These are phyloP conservation scores for Proterorhinus semilunaris DNA, from an alignment of 2,113 vertebrate species.

Conservation along the genomic window DNA sequence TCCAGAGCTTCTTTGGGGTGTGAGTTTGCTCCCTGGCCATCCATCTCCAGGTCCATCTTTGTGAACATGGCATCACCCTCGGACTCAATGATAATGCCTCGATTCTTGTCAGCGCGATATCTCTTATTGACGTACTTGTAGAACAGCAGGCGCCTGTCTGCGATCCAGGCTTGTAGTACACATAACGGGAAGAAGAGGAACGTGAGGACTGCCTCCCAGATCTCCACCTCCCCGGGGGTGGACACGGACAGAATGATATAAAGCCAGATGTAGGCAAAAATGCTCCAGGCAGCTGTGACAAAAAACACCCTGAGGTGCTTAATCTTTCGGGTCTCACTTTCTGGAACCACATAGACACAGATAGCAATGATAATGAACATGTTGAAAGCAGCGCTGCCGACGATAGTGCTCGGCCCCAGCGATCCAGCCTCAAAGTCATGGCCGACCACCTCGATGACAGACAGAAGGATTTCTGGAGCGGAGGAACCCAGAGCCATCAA, in stretches of 20 bases:
- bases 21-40: constrained; percentile 76
- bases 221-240: constrained; percentile 78
- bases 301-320: constrained; percentile 85
- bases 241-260: constrained; percentile 83
- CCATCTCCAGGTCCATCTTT: constrained; percentile 83
- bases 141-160: constrained; percentile 82
- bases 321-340: constrained; percentile 79
- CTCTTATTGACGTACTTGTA: constrained; percentile 84
- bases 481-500: constrained; percentile 85
- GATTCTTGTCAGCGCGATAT: constrained; percentile 80
- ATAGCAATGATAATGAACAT: constrained; percentile 87
- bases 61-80: constrained; percentile 80
- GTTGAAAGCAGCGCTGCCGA: constrained; percentile 86
- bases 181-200: constrained; percentile 84
- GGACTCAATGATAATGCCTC: constrained; percentile 81
- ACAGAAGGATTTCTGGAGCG: constrained; percentile 83
- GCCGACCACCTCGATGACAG: constrained; percentile 83
- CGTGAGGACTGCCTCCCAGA: constrained; percentile 85
- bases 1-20: constrained; percentile 77
- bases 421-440: constrained; percentile 80
- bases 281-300: constrained; percentile 82
- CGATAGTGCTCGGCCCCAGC: constrained; percentile 84
- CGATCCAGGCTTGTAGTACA: constrained; percentile 84
- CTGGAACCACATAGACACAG: constrained; percentile 83
- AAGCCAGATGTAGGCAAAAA: constrained; percentile 86